Percentiles rank a stretch among this genome's conserved stretches.
These are phyloP conservation scores for Chymomyza amoena DNA, from an alignment of 2,888 invertebrate species.

Conservation along the genomic window DNA sequence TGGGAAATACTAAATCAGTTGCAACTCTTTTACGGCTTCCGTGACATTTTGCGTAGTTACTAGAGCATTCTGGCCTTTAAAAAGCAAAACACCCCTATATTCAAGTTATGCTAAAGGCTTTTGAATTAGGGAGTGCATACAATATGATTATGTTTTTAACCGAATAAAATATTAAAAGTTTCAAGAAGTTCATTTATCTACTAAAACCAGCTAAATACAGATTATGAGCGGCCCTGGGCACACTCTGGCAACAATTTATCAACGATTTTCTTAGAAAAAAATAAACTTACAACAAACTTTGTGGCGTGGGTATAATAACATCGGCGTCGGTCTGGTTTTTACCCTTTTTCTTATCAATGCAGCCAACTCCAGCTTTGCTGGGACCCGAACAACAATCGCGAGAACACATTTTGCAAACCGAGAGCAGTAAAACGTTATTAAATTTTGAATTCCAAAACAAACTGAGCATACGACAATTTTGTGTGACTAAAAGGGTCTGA, in stretches of 20 bases:
- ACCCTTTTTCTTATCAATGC: conserved; percentile 35
- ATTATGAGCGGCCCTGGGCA: too few relatives aligned
- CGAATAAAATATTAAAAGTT: too few relatives aligned
- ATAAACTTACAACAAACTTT: conserved; percentile 56
- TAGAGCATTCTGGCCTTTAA: too few relatives aligned
- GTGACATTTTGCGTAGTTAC: too few relatives aligned
- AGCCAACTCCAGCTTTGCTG: conserved; percentile 35
- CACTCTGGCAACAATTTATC: neutral
- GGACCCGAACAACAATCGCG: conserved; percentile 55
- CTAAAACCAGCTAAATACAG: too few relatives aligned
- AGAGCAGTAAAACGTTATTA: neutral
- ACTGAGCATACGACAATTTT: neutral
- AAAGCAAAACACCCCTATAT: too few relatives aligned
- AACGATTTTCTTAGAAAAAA: neutral
- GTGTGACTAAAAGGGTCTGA: neutral
- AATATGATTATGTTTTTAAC: too few relatives aligned
- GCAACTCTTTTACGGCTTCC: too few relatives aligned
- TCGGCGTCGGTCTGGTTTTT: conserved; percentile 8
- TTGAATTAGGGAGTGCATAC: too few relatives aligned
- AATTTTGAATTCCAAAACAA: neutral
- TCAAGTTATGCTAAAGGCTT: too few relatives aligned
- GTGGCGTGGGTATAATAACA: conserved; percentile 54
- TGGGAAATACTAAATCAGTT: too few relatives aligned
- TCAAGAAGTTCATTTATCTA: too few relatives aligned
- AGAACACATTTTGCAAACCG: conserved; percentile 47